Conservation (phyloP, 2,888 invertebrate genomes). For the Geotrupes spiniger region DNA sequence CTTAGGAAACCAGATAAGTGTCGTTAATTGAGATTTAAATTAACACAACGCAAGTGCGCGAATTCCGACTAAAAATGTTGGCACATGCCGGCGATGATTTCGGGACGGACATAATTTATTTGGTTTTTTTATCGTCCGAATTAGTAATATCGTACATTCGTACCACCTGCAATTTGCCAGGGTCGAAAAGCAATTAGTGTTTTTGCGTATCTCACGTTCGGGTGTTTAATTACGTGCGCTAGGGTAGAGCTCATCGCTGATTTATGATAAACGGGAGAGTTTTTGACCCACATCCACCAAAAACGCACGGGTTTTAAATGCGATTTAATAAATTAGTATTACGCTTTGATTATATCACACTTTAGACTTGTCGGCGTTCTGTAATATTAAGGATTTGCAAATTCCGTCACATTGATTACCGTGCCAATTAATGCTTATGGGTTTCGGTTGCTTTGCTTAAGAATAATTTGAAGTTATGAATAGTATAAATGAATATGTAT, state of each 20-base stretch:
- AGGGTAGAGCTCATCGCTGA: constrained; percentile 40
- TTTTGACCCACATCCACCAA: constrained; percentile 11
- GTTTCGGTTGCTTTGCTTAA: too few species aligned
- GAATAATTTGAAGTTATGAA: too few species aligned
- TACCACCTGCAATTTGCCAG: constrained; percentile 51
- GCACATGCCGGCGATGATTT: constrained; percentile 17
- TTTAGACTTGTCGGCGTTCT: too few species aligned
- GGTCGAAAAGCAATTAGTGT: constrained; percentile 51
- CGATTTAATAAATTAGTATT: constrained; percentile 2
- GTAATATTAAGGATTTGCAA: too few species aligned
- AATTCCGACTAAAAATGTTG: constrained; percentile 14
- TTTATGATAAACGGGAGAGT: constrained; percentile 46
- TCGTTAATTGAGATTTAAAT: too few species aligned
- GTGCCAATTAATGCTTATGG: too few species aligned
- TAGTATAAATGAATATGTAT: too few species aligned
- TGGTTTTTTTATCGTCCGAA: constrained; percentile 31
- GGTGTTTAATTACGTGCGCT: constrained; percentile 26
- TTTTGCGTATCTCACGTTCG: constrained; percentile 50
- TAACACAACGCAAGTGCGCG: background rate
- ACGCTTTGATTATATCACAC: constrained; percentile 5
- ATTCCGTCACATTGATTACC: too few species aligned
- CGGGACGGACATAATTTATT: constrained; percentile 23
- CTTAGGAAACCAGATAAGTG: too few species aligned
- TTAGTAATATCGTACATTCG: constrained; percentile 43
- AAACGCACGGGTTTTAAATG: constrained; percentile 1